Percentiles rank a stretch among this genome's conserved stretches.
Conservation (phyloP, 2,888 invertebrate genomes). For the Chalcis sispes region DNA sequence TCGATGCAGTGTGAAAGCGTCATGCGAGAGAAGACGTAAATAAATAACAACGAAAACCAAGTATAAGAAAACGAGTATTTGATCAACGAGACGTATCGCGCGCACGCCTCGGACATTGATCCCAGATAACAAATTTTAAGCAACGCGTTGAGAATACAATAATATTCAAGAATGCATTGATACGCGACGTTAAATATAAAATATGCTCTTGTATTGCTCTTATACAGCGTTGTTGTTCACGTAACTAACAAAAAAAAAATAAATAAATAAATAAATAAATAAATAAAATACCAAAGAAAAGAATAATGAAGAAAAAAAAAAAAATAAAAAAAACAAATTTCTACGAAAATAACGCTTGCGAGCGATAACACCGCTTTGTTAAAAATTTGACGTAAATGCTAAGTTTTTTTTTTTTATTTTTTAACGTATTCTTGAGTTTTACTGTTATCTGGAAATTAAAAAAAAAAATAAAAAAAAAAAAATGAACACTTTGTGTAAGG, state of each 20-base stretch:
- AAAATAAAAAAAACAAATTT: no score
- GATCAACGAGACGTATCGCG: constrained; percentile 43
- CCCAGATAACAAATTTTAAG: constrained; percentile 51
- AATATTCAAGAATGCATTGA: no score
- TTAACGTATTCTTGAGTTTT: background rate
- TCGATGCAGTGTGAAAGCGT: constrained; percentile 50
- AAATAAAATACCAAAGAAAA: no score
- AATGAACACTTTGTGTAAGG: constrained; percentile 1
- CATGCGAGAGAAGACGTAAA: constrained; percentile 54
- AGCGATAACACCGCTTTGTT: background rate
- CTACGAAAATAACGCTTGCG: no score
- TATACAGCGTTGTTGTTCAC: no score
- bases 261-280: no score
- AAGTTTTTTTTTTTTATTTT: background rate
- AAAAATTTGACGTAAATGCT: background rate
- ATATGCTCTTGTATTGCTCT: no score
- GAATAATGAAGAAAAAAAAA: no score
- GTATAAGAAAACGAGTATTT: constrained; percentile 49
- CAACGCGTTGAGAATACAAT: no score
- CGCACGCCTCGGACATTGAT: constrained; percentile 50
- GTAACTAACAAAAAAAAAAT: no score
- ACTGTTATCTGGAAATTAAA: constrained; percentile 24
- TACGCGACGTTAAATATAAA: no score
- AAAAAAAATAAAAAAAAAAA: no score
- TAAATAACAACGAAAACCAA: constrained; percentile 39